phyloP scores from a whole-genome alignment of 2,888 invertebrate genomes.

The Chrysodeixis includens region DNA sequence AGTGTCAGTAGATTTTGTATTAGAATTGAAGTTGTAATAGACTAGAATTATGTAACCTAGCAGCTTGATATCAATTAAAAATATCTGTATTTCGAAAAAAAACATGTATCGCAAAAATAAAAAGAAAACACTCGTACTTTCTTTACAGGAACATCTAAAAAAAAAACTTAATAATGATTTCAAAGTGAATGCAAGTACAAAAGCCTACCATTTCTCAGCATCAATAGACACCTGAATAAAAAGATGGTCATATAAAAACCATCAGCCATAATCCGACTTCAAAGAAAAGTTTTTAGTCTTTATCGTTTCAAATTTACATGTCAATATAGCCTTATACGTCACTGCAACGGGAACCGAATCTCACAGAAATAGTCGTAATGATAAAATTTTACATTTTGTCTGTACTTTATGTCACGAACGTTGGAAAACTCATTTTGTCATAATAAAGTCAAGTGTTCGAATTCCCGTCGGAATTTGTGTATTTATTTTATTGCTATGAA shows the following conservation, averaged over 20 bases:
- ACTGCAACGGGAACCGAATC: conserved; percentile 36
- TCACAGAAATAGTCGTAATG: conserved; percentile 24
- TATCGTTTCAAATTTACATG: conserved; percentile 61
- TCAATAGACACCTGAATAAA: conserved; percentile 56
- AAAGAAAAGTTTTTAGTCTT: conserved; percentile 63
- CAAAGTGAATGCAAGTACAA: conserved; percentile 26
- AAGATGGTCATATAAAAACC: conserved; percentile 53
- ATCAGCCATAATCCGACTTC: conserved; percentile 58
- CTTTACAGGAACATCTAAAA: too few species aligned
- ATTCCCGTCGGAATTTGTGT: conserved; percentile 11
- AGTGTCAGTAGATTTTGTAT: conserved; percentile 3
- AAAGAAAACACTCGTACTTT: too few species aligned
- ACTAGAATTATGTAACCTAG: neutral
- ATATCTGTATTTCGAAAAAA: neutral
- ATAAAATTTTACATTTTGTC: conserved; percentile 35
- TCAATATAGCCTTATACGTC: conserved; percentile 58
- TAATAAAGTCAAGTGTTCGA: conserved; percentile 21
- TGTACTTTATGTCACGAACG: conserved; percentile 29
- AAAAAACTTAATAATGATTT: too few species aligned
- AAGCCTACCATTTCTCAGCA: conserved; percentile 32
- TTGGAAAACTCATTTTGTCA: conserved; percentile 19
- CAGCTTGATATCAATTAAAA: too few species aligned
- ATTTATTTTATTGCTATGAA: neutral
- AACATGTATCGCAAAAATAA: conserved; percentile 12
- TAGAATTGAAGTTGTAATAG: conserved; percentile 17